Evolutionary conservation across 2,888 invertebrate species (phyloP), one percentile per base, ranked within the genome.

Genomic region (Drosophila pseudotakahashii): DNA sequence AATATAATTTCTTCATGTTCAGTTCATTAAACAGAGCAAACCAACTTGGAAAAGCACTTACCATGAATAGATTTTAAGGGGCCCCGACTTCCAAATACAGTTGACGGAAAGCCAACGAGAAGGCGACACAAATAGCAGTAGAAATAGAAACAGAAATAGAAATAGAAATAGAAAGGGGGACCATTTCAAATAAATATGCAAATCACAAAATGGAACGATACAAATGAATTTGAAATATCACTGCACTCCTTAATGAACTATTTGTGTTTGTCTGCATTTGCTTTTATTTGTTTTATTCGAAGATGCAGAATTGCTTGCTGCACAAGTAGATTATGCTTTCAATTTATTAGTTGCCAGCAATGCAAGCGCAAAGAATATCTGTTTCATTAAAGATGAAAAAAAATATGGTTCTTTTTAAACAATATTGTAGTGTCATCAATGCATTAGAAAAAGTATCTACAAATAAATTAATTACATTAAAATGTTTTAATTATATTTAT

Each of bases 1-100:
- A 81, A 81, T 80, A 85, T 87, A 81, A 81, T 87, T 87, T 79
- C 85, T 77, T 69, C 72, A 71, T 85, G 67, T 71, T 61, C 84
- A 84, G 84, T 84, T 84, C 85, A 87, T 84, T 84, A 84, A 84
- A 77, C 88, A 77, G 66, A 81, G 75, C 81, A 70, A 74, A 69
- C 74, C 74, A 60, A 73, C 54, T 68, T 63, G 68, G 58, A 64
- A 53, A 68, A 72, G 68, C 75, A 68, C 64, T 78, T 68, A 59
- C 61, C 75, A 60, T 45, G 57, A 54, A 50, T 68, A 67, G 30
- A 58, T 44, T 48, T 52, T 62, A 14, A 41, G 66, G 66, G 36
- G 45, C 34, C 45, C 45, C 64, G 37, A 16, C 51, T 51, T n/a
- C 34, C 13, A 30, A 30, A 71, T 23, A 51, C 50, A 51, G 26